Conservation (phyloP, 2,113 vertebrate species). For the Strix uralensis region DNA sequence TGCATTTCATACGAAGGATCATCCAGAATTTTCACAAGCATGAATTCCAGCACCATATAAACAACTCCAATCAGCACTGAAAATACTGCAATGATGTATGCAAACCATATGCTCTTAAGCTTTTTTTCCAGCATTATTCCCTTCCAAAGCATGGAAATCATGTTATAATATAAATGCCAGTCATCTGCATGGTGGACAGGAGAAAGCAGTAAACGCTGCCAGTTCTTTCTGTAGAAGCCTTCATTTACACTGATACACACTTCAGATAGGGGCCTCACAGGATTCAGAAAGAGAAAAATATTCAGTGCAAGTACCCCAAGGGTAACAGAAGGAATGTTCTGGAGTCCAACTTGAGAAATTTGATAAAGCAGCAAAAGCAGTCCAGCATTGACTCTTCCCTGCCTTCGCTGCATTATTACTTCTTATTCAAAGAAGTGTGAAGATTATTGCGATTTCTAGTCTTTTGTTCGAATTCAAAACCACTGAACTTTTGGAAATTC, state of each 20-base stretch:
- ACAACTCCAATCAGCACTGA: constrained; percentile 85
- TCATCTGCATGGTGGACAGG: constrained; percentile 90
- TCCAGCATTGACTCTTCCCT: constrained; percentile 77
- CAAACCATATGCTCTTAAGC: constrained; percentile 85
- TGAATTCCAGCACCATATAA: constrained; percentile 82
- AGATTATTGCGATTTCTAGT: neutral
- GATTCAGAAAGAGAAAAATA: constrained; percentile 85
- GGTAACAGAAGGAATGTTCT: constrained; percentile 90
- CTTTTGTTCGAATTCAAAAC: neutral
- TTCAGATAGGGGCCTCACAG: constrained; percentile 73
- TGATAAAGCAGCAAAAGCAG: constrained; percentile 85
- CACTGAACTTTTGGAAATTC: neutral
- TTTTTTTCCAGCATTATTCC: constrained; percentile 84
- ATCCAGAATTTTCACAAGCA: constrained; percentile 71
- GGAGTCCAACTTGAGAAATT: constrained; percentile 83
- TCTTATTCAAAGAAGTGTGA: neutral
- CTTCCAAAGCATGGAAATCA: constrained; percentile 93
- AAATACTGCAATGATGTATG: constrained; percentile 83
- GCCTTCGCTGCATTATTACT: constrained; percentile 71
- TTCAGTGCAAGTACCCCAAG: constrained; percentile 85
- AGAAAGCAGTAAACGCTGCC: constrained; percentile 86
- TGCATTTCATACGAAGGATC: constrained; percentile 76
- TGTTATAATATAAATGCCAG: constrained; percentile 96
- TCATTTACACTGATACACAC: constrained; percentile 86
- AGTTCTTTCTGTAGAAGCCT: constrained; percentile 78